These are phyloP conservation scores for Nebria ingens DNA, from an alignment of 1,140 invertebrate genomes.

Conservation along the genomic window DNA sequence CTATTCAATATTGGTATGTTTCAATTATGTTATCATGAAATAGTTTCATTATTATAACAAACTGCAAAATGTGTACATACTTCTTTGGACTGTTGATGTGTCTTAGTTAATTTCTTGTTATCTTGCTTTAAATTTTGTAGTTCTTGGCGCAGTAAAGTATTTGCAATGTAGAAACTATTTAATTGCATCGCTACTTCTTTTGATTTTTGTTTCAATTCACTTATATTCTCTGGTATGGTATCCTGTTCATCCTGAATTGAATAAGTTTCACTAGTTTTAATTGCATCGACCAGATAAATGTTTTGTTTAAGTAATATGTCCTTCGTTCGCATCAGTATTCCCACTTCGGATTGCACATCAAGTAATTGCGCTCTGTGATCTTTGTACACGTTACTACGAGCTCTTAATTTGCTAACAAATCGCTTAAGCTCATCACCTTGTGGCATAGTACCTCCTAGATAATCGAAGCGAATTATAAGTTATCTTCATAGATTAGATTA, in stretches of 20 bases:
- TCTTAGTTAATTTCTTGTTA: background rate
- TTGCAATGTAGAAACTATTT: background rate
- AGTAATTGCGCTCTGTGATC: conserved; percentile 61
- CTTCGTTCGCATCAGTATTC: conserved; percentile 50
- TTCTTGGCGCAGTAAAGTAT: background rate
- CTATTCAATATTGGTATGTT: too few relatives aligned
- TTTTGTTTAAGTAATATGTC: conserved; percentile 41
- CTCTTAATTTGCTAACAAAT: conserved; percentile 66
- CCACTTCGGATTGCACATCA: conserved; percentile 57
- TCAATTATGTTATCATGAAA: too few relatives aligned
- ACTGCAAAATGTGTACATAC: background rate
- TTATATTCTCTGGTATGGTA: conserved; percentile 11
- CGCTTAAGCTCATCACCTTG: conserved; percentile 75
- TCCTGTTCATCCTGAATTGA: conserved; percentile 6
- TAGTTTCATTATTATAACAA: too few relatives aligned
- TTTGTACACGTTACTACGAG: conserved; percentile 71
- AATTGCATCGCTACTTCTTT: conserved; percentile 16
- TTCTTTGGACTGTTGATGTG: background rate
- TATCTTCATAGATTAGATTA: too few relatives aligned
- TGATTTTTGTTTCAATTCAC: conserved; percentile 14
- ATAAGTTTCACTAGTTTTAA: background rate
- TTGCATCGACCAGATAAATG: background rate
- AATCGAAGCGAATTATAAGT: conserved; percentile 23
- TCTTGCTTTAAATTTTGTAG: background rate
- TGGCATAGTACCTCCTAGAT: conserved; percentile 45